A percentile compares a stretch with the other conserved stretches of the same genome.
These are phyloP conservation scores for Lissocephala sabroskyi DNA, from an alignment of 2,888 invertebrate genomes.

Conservation along the genomic window DNA sequence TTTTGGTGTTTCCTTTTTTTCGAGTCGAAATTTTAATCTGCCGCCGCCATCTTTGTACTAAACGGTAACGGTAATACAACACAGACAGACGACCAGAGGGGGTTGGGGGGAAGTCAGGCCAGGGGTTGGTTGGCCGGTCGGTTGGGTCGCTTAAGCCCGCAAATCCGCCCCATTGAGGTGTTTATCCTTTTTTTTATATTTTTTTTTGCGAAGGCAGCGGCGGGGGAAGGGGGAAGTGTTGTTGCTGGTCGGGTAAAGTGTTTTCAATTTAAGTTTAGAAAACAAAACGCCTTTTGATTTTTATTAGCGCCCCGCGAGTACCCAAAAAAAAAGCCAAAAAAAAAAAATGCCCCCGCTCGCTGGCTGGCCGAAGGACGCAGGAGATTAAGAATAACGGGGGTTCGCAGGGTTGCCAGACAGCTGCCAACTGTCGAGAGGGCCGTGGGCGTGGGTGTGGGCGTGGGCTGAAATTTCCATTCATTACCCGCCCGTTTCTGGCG, in stretches of 20 bases:
- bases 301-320: conserved; percentile 41
- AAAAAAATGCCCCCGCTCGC: too few species aligned
- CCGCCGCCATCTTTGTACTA: conserved; percentile 64
- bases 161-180: conserved; percentile 66
- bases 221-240: too few species aligned
- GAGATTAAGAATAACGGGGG: neutral
- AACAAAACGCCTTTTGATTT: conserved; percentile 70
- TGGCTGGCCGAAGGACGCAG: too few species aligned
- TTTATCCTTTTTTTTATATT: conserved; percentile 61
- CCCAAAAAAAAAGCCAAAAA: neutral
- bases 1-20: conserved; percentile 16
- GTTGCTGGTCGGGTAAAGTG: conserved; percentile 55
- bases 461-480: too few species aligned
- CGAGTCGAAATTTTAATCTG: conserved; percentile 47
- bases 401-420: neutral
- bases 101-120: too few species aligned
- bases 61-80: conserved; percentile 33
- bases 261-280: conserved; percentile 72
- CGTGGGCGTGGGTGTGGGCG: too few species aligned
- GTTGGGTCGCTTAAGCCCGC: conserved; percentile 40
- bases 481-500: conserved; percentile 5
- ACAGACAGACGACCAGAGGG: conserved; percentile 12
- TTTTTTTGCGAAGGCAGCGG: conserved; percentile 20
- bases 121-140: conserved; percentile 14
- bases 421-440: conserved; percentile 3